These are phyloP conservation scores for Barbus barbus DNA, from an alignment of 2,113 vertebrate species.

Conservation along the genomic window DNA sequence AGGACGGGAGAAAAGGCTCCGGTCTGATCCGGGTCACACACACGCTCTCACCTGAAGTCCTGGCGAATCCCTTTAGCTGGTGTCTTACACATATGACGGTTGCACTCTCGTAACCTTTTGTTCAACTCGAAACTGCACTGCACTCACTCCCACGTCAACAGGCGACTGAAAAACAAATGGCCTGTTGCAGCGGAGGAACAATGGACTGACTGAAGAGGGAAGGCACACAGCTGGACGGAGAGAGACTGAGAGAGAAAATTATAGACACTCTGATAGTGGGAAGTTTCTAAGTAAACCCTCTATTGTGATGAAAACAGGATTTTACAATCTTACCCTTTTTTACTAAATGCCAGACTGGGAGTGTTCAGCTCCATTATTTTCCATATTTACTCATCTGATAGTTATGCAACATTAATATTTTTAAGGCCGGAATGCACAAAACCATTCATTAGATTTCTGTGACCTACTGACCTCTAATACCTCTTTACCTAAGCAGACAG, in stretches of 20 bases:
- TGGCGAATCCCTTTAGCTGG: neutral
- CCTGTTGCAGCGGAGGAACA: constrained; percentile 23
- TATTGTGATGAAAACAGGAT: constrained; percentile 8
- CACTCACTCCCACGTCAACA: constrained; percentile 31
- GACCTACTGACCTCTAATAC: constrained; percentile 30
- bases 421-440: neutral
- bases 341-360: neutral
- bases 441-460: neutral
- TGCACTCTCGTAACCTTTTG: constrained; percentile 48
- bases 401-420: neutral
- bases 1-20: neutral
- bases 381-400: constrained; percentile 1
- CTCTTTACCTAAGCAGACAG: neutral
- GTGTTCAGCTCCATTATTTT: neutral
- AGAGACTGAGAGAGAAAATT: neutral
- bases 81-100: neutral
- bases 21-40: neutral
- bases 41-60: constrained; percentile 28
- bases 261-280: neutral
- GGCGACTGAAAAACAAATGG: constrained; percentile 32
- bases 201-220: constrained; percentile 18
- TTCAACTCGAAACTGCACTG: constrained; percentile 14
- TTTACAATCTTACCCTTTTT: constrained; percentile 4
- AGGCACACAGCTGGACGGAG: constrained; percentile 1
- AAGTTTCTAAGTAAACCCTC: neutral